Evolutionary conservation across 2,888 invertebrate genomes (phyloP).

Genomic region (Esperia sulphurella): DNA sequence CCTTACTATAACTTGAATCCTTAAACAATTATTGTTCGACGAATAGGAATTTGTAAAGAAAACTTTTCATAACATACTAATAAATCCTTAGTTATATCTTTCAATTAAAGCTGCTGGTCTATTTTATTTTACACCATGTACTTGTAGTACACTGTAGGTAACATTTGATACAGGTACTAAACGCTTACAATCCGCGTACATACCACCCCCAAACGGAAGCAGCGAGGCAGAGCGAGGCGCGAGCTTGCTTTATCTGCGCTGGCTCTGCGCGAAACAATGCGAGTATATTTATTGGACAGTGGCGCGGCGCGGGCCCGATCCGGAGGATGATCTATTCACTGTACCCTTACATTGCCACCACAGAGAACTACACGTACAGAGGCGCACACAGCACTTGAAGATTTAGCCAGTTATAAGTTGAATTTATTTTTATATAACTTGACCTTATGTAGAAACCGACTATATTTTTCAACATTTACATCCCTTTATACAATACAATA

Average conservation of each 20-base stretch:
- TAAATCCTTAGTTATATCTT: no score
- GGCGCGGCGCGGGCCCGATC: conserved; percentile 53
- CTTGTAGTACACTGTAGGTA: no score
- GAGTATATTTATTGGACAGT: conserved; percentile 74
- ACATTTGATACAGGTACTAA: no score
- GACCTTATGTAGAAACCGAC: no score
- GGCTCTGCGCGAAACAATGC: conserved; percentile 74
- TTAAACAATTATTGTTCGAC: no score
- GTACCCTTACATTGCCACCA: conserved; percentile 42
- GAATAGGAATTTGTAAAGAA: no score
- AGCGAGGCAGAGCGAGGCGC: conserved; percentile 70
- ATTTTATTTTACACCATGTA: no score
- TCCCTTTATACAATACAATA: no score
- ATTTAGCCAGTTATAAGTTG: conserved; percentile 8
- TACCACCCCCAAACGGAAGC: conserved; percentile 33
- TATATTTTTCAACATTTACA: no score
- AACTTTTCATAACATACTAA: no score
- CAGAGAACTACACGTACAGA: conserved; percentile 25
- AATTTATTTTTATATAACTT: neutral
- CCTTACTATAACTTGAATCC: no score
- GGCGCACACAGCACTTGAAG: conserved; percentile 12
- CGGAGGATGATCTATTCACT: conserved; percentile 71
- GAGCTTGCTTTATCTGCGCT: conserved; percentile 78
- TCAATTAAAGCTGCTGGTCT: no score
- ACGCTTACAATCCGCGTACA: conserved; percentile 27